Evolutionary conservation across 2,797 vertebrate species (phyloP).

Genomic region (Siniperca undulata): DNA sequence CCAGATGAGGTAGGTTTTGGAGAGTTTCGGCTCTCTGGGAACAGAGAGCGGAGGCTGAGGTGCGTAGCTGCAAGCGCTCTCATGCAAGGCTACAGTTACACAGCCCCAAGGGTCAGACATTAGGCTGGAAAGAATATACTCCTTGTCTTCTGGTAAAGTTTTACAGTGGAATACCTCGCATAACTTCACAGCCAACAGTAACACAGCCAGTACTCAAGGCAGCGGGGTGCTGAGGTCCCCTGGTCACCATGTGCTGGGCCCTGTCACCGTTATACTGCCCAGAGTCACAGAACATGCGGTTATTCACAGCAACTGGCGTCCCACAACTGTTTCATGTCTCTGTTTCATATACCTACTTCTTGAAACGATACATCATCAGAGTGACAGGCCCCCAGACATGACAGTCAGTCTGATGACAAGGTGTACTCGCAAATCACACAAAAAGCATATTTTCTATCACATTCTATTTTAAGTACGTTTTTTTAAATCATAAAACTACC

Average conservation of each 20-base stretch:
- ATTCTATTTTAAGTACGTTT: no score
- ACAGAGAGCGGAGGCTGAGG: conserved; percentile 12
- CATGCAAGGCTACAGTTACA: conserved; percentile 52
- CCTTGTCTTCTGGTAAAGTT: conserved; percentile 56
- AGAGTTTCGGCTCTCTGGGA: conserved; percentile 43
- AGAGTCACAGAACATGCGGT: conserved; percentile 40
- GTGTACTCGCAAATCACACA: not conserved
- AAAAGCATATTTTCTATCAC: not conserved
- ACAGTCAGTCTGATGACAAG: conserved; percentile 2
- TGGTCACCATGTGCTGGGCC: conserved; percentile 56
- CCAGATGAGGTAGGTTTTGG: conserved; percentile 52
- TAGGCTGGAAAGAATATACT: conserved; percentile 57
- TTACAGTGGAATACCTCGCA: conserved; percentile 71
- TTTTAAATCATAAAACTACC: not conserved
- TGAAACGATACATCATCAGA: conserved; percentile 33
- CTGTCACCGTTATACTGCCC: conserved; percentile 54
- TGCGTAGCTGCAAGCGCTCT: conserved; percentile 18
- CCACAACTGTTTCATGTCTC: conserved; percentile 40
- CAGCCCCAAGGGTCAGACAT: conserved; percentile 36
- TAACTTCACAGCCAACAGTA: conserved; percentile 65
- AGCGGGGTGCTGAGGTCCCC: conserved; percentile 40
- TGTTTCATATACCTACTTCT: conserved; percentile 19
- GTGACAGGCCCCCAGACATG: not conserved
- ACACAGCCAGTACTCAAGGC: conserved; percentile 43
- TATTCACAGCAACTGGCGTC: conserved; percentile 41